Percentiles rank a stretch among this genome's conserved stretches.
Conservation (phyloP, 1,140 invertebrate species). For the Bombus fervidus region DNA sequence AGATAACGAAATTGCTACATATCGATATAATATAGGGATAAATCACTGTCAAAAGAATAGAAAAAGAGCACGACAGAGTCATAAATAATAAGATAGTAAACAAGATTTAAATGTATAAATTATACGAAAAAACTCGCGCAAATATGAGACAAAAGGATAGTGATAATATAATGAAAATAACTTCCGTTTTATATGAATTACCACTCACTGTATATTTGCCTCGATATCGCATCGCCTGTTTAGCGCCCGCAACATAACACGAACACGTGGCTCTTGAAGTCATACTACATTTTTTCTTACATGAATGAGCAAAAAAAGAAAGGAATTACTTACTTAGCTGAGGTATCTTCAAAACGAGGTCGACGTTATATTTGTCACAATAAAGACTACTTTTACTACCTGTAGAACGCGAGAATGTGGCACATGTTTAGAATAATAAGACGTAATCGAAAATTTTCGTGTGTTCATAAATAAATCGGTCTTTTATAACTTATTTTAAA, state of each 20-base stretch:
- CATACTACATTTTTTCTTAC: neutral
- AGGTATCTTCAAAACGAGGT: neutral
- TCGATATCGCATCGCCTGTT: neutral
- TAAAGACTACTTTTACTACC: neutral
- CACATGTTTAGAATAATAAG: neutral
- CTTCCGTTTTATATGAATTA: neutral
- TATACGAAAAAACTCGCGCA: neutral
- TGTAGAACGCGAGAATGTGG: neutral
- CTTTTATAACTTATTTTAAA: neutral
- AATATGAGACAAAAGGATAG: neutral
- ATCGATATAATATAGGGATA: neutral
- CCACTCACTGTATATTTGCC: neutral
- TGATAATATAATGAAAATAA: neutral
- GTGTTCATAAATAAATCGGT: neutral
- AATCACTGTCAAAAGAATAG: neutral
- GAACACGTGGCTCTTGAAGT: neutral
- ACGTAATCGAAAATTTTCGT: neutral
- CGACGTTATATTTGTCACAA: constrained; percentile 1
- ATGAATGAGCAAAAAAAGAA: constrained; percentile 16
- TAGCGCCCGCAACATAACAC: neutral
- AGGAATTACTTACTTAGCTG: neutral
- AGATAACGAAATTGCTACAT: neutral
- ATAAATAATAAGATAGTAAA: neutral
- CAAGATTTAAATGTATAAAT: neutral
- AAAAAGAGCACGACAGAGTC: neutral